Percentiles rank a stretch among this genome's conserved stretches.
Conservation (phyloP, 2,888 invertebrate genomes). For the Ptilodon capucinus region DNA sequence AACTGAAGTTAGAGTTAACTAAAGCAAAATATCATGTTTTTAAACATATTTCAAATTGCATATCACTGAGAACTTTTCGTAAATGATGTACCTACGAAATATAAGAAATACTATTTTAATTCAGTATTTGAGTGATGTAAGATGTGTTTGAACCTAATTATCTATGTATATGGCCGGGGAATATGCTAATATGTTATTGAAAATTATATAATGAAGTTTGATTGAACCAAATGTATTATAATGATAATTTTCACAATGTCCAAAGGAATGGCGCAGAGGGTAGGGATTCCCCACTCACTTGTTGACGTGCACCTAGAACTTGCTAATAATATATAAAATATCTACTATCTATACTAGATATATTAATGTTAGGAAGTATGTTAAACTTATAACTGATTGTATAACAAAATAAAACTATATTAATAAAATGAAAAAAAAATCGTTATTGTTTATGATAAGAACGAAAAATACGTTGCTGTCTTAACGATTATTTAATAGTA, state of each 20-base stretch:
- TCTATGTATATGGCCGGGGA: slow-evolving; percentile 36
- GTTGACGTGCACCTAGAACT: slow-evolving; percentile 65
- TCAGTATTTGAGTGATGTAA: not conserved
- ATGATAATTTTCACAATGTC: slow-evolving; percentile 82
- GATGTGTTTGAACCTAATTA: not conserved
- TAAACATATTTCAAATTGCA: not conserved
- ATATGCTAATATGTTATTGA: slow-evolving; percentile 36
- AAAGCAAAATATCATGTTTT: not conserved
- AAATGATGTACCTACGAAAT: slow-evolving; percentile 1
- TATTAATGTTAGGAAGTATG: not conserved
- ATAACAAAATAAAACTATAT: too few relatives aligned
- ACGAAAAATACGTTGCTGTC: too few relatives aligned
- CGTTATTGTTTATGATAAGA: too few relatives aligned
- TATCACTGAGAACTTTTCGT: slow-evolving; percentile 14
- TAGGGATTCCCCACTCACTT: slow-evolving; percentile 72
- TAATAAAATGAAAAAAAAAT: not conserved
- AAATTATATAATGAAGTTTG: not conserved
- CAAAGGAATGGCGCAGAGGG: slow-evolving; percentile 76
- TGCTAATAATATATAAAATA: slow-evolving; percentile 4
- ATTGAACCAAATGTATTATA: slow-evolving; percentile 11
- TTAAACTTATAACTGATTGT: not conserved
- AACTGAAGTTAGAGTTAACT: not conserved
- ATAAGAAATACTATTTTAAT: slow-evolving; percentile 1
- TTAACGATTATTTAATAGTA: too few relatives aligned
- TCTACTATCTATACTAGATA: not conserved